Evolutionary conservation across 2,797 vertebrate genomes (phyloP), one percentile per base, ranked within the genome.

Genomic region (Onychomys arenicola): DNA sequence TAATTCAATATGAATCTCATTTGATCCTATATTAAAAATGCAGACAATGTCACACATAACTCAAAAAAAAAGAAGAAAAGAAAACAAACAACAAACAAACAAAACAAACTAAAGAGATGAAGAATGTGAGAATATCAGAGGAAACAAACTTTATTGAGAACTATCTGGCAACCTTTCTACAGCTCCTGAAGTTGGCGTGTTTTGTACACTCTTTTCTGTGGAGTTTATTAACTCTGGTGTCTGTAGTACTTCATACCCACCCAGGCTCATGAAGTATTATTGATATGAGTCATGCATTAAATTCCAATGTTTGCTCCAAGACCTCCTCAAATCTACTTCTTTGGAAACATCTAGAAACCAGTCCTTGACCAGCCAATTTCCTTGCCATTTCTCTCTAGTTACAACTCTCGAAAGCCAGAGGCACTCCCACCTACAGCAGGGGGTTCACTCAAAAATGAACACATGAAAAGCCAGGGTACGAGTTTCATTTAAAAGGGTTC

Each of bases 11-110:
- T 69, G 78, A 95, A 93, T 94, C 80, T 89, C 67, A 65, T 69
- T 95, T 82, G 63, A 63, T 19, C n/a, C 34, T 80, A 92, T 93
- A 97, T 97, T 90, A 96, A 97, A 96, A 95, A 93, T 19, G 19
- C 76, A 94, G 86, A 96, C 78, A 93, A 94, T 69, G 59, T 67
- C 85, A 96, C 77, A 83, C 55, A 27, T 82, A 81, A 93, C 82
- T 93, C 69, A 61, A 55, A 94, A 84, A 84, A 90, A 59, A 82
- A 27, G 21, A 29, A 49, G 8, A 49, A 16, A 8, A 40, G 2
- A 37, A 37, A 82, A 63, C 40, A 63, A 65, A 32, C 63, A 61
- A 61, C 55, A 17, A 57, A 57, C 55, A 21, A 61, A 23, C 57
- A 19, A 21, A 61, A 7, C 37, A 73, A 73, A 61, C 37, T 77